Evolutionary conservation across 2,113 vertebrate genomes (phyloP).

Genomic region (Bombycilla garrulus): DNA sequence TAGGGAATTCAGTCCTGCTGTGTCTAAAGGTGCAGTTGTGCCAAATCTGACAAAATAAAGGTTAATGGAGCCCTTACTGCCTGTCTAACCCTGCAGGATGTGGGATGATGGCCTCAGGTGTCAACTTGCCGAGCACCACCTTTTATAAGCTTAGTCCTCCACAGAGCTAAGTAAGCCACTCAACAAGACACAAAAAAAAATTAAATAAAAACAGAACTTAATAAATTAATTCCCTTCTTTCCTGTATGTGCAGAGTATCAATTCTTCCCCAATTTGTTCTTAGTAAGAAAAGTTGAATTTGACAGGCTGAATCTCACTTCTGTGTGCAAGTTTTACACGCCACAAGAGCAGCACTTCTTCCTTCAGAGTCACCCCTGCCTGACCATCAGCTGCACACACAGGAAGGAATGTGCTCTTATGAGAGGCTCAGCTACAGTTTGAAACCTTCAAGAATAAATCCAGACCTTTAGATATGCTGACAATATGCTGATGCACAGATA

Average conservation of each 20-base stretch:
- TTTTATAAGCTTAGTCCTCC: background rate
- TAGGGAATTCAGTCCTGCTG: background rate
- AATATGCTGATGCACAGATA: background rate
- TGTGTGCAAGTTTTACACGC: background rate
- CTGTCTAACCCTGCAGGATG: background rate
- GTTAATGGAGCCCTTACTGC: background rate
- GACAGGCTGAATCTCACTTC: background rate
- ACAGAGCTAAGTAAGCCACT: background rate
- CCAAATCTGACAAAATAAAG: background rate
- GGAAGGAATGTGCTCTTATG: background rate
- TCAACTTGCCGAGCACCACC: background rate
- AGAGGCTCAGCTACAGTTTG: background rate
- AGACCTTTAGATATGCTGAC: background rate
- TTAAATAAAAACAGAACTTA: background rate
- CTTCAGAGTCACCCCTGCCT: background rate
- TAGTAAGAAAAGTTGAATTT: background rate
- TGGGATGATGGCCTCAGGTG: background rate
- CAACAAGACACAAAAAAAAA: background rate
- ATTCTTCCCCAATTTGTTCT: background rate
- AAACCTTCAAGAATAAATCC: background rate
- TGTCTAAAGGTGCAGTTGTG: background rate
- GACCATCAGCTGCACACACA: background rate
- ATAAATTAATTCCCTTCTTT: background rate
- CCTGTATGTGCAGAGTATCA: rapidly evolving
- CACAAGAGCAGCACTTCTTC: background rate